Evolutionary conservation across 1,140 invertebrate species (phyloP), one percentile per base, ranked within the genome.

Genomic region (Papilio polyxenes): DNA sequence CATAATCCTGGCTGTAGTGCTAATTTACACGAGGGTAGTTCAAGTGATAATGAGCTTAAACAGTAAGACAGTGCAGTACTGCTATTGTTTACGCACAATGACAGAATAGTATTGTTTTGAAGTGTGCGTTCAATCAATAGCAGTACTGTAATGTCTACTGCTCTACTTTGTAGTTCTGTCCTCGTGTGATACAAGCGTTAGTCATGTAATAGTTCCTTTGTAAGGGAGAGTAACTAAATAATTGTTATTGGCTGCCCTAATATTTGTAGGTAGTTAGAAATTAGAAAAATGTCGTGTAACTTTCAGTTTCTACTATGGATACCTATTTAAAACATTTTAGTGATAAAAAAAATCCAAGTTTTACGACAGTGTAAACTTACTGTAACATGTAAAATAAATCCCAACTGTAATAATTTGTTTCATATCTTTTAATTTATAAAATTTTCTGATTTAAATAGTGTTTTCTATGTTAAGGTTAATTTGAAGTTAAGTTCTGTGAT

Each of bases 141-240:
- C 17, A 53, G 51, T 59, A 59, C 56, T 59, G n/a, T 0, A 10
- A 17, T 20, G 8, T 59, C 8, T 20, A 59, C n/a, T n/a, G 3
- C 79, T 75, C 81, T 82, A 13, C 13, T 9, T 59, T 17, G 2
- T 9, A 0, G 8, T 59, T 59, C n/a, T 6, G 6, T n/a, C 56
- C n/a, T 59, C n/a, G 56, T 59, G 56, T 59, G 56, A 20, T n/a
- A 51, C 49, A 9, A 59, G 8, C 7, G n/a, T 59, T 79, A 84
- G 53, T 84, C 83, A 84, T 79, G 37, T 84, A 84, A 84, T 84
- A 81, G 82, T 11, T 31, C 59, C 69, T 80, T 79, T 77, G 75
- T 77, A 15, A 53, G 2, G 11, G 9, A 77, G 65, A 72, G 11
- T 72, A 59, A 59, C n/a, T 59, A n/a, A 59, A 59, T 59, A 59